Evolutionary conservation across 2,113 vertebrate genomes (phyloP), one percentile per base, ranked within the genome.

Genomic region (Nettapus auritus): DNA sequence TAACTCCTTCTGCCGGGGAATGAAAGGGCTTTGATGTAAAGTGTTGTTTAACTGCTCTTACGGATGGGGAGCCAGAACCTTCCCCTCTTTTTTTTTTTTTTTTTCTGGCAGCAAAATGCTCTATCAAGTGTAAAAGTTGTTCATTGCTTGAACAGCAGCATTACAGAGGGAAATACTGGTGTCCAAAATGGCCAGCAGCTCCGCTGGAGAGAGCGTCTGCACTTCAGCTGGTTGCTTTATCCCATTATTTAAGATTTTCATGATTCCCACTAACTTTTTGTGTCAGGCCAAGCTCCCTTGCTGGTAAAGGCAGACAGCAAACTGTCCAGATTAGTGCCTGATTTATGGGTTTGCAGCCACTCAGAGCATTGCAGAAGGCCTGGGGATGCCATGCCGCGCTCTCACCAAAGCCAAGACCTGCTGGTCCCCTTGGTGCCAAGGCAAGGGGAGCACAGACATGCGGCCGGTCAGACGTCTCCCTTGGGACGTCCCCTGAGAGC

Each of bases 21-120:
- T 57, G 88, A 93, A 96, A 67, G 50, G 52, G 40, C 94, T 92
- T 93, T 88, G 80, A 96, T 91, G 68, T 84, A 7, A 88, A 85
- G 57, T 34, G 80, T 29, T 89, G 77, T 53, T 88, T 85, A 97
- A 97, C 82, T n/a, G 42, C 84, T 85, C 94, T 92, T 16, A 20
- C 55, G 66, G 59, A 86, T 82, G 75, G 82, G 88, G 89, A 91
- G 60, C 23, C 81, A 31, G 82, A 7, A 6, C 16, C 62, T 87
- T 40, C 70, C 23, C 38, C 9, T 29, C 10, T 57, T 88, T 25
- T 86, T 89, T 92, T 88, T 26, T 87, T 89, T 26, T 87, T 89
- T 26, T 87, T 92, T 92, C 71, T 80, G 42, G 56, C 31, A 23
- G 56, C 2, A 3, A 79, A 95, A 91, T 22, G 50, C 25, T 40